Conservation (phyloP, 2,888 invertebrate genomes). For the Rhogogaster chlorosoma region DNA sequence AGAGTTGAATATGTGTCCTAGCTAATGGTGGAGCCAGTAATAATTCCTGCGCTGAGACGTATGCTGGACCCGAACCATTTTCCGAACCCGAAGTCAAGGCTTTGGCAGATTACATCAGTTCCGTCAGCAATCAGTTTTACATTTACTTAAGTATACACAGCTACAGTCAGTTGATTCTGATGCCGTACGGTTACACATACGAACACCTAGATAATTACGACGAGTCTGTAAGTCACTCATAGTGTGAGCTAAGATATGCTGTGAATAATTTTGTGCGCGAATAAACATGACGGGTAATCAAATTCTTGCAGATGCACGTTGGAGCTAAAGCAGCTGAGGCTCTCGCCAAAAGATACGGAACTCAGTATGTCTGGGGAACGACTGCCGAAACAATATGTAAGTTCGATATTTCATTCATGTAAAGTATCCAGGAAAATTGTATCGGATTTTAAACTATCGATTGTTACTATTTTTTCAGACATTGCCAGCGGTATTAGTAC, state of each 20-base stretch:
- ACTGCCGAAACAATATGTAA: slow-evolving; percentile 61
- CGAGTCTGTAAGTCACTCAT: slow-evolving; percentile 77
- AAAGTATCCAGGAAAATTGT: background rate
- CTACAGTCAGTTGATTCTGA: slow-evolving; percentile 83
- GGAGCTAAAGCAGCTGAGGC: slow-evolving; percentile 69
- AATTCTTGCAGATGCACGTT: slow-evolving; percentile 56
- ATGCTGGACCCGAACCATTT: slow-evolving; percentile 78
- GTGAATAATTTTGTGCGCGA: background rate
- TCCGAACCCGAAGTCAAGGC: slow-evolving; percentile 81
- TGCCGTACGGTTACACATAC: slow-evolving; percentile 83
- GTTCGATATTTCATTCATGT: background rate
- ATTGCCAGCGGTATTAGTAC: slow-evolving; percentile 81
- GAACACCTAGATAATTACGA: slow-evolving; percentile 80
- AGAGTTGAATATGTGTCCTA: slow-evolving; percentile 61
- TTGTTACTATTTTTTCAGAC: slow-evolving; percentile 73
- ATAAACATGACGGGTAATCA: background rate
- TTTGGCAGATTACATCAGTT: slow-evolving; percentile 75
- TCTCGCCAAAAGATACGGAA: slow-evolving; percentile 68
- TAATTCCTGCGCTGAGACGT: slow-evolving; percentile 79
- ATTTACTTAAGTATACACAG: slow-evolving; percentile 86
- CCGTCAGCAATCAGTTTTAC: slow-evolving; percentile 78
- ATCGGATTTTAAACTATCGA: background rate
- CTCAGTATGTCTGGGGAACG: slow-evolving; percentile 69
- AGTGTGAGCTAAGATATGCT: background rate
- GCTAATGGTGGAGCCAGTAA: slow-evolving; percentile 76